Percentiles rank a stretch among this genome's conserved stretches.
Conservation (phyloP, 2,113 vertebrate genomes). For the Hippocampus barbouri region DNA sequence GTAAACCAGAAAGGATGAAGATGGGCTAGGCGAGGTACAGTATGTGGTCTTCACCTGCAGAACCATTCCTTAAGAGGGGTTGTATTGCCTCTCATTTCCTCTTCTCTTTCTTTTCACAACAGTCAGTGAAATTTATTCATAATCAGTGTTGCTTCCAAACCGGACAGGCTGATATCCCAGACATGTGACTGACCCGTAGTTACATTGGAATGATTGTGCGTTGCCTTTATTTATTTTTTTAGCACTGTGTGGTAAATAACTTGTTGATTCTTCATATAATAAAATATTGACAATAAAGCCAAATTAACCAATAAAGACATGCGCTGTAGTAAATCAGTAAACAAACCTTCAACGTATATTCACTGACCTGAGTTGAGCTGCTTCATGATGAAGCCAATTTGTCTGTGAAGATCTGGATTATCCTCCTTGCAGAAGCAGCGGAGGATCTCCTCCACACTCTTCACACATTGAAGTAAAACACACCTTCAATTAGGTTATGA, state of each 20-base stretch:
- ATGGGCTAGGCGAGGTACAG: neutral
- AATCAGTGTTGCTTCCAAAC: neutral
- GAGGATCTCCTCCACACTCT: conserved; percentile 95
- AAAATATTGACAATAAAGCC: neutral
- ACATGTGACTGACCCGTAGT: neutral
- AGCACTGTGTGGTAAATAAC: neutral
- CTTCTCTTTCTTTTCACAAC: neutral
- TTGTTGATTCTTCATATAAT: neutral
- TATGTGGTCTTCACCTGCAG: neutral
- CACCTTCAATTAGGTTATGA: neutral
- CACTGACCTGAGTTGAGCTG: conserved; percentile 87
- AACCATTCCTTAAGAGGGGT: neutral
- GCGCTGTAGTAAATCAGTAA: neutral
- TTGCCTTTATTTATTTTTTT: neutral
- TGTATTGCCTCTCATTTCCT: neutral
- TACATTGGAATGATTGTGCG: too few relatives aligned
- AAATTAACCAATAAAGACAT: neutral
- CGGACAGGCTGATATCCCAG: neutral
- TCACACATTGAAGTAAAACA: conserved; percentile 23
- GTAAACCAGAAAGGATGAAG: neutral
- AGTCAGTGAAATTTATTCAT: neutral
- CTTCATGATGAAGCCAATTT: conserved; percentile 90
- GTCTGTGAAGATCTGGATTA: conserved; percentile 82
- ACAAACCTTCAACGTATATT: neutral
- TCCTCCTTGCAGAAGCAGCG: conserved; percentile 87